Evolutionary conservation across 1,140 invertebrate genomes (phyloP).

Genomic region (Halotydeus destructor): DNA sequence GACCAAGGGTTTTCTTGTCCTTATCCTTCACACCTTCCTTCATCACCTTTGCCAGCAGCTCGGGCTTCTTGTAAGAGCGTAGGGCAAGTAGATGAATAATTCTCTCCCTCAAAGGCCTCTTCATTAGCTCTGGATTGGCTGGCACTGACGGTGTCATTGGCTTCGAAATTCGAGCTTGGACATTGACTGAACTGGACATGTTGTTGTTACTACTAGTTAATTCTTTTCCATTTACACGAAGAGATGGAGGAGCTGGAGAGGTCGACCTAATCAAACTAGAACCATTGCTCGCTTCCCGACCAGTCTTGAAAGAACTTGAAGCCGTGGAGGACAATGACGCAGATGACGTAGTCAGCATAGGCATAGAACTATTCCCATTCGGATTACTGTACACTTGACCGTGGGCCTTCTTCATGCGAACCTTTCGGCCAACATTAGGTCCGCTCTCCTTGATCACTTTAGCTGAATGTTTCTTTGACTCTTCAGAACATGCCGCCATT

Average conservation of each 20-base stretch:
- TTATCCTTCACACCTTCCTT: slow-evolving; percentile 70
- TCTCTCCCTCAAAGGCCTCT: slow-evolving; percentile 37
- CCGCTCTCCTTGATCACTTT: slow-evolving; percentile 73
- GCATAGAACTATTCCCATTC: no score
- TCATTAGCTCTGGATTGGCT: slow-evolving; percentile 2
- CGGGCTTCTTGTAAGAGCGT: slow-evolving; percentile 75
- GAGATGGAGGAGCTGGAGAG: neutral
- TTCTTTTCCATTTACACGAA: neutral
- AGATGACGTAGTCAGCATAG: neutral
- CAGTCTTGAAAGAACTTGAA: neutral
- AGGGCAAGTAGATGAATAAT: slow-evolving; percentile 77
- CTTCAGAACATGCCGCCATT: slow-evolving; percentile 67
- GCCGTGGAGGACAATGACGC: neutral
- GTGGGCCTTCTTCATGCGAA: slow-evolving; percentile 17
- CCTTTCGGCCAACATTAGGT: slow-evolving; percentile 45
- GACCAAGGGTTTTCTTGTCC: slow-evolving; percentile 46
- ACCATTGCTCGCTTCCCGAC: neutral
- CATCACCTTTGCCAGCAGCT: slow-evolving; percentile 51
- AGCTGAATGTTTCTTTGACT: slow-evolving; percentile 76
- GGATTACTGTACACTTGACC: no score
- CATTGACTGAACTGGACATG: no score
- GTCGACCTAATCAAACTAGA: neutral
- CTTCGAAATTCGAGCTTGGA: no score
- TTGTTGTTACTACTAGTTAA: neutral
- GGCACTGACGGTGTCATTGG: no score